These are phyloP conservation scores for Brachypalpus laphriformis DNA, from an alignment of 2,888 invertebrate genomes.

Conservation along the genomic window DNA sequence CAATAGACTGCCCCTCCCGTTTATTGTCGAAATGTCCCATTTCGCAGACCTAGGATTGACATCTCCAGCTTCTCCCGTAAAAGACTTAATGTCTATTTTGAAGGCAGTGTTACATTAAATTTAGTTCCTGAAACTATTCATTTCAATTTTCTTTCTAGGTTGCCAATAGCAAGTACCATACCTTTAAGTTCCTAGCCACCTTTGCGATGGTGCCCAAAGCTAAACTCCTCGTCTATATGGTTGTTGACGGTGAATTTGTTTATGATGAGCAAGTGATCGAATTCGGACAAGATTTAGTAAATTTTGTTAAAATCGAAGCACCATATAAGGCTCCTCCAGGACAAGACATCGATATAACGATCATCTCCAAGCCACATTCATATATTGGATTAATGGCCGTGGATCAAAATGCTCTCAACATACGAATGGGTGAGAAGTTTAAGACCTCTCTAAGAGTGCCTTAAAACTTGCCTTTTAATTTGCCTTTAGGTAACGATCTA, in stretches of 20 bases:
- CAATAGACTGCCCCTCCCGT: too few species aligned
- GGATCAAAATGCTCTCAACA: constrained; percentile 90
- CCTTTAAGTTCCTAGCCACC: constrained; percentile 86
- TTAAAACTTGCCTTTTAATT: neutral
- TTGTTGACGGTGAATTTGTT: constrained; percentile 90
- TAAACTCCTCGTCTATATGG: constrained; percentile 91
- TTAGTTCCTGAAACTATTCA: neutral
- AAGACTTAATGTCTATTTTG: too few species aligned
- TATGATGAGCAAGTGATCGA: constrained; percentile 94
- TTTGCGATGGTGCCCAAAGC: constrained; percentile 93
- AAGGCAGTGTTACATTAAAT: neutral
- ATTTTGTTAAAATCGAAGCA: constrained; percentile 89
- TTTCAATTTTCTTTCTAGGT: constrained; percentile 76
- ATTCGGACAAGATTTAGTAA: constrained; percentile 90
- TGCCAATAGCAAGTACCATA: constrained; percentile 78
- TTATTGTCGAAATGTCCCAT: too few species aligned
- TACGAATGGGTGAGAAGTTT: constrained; percentile 86
- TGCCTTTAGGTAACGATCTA: constrained; percentile 79
- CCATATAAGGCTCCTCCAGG: constrained; percentile 89
- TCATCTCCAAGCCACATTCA: constrained; percentile 93
- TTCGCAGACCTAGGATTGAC: too few species aligned
- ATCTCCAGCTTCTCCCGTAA: too few species aligned
- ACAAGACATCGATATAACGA: constrained; percentile 89
- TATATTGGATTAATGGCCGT: constrained; percentile 94
- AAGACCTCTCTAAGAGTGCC: neutral